Evolutionary conservation across 2,888 invertebrate species (phyloP), one percentile per base, ranked within the genome.

Genomic region (Gymnocheta viridis): DNA sequence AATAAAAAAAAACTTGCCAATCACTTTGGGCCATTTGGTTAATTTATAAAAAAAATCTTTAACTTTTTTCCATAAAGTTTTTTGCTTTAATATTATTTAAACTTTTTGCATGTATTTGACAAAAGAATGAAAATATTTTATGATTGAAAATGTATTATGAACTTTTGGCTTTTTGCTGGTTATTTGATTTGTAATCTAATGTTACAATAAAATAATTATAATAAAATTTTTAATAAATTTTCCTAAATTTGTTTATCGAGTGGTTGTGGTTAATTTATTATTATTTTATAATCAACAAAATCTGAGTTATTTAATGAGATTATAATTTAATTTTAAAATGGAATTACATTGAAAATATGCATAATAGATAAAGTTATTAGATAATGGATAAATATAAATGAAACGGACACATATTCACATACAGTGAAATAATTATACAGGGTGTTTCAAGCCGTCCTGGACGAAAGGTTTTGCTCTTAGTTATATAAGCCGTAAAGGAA

Each of bases 181-280:
- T 32, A 4, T 32, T n/a, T 56, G 4, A 10, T 32, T 44, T 47
- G 17, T 4, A 14, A 17, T 47, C 32, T 47, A 22, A 22, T 9
- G 4, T 32, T 22, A 5, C 24, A 66, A 32, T 32, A 9, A 22
- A 73, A 19, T 35, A 12, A 7, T 70, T 70, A 38, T 9, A 38
- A 41, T 51, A 62, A 38, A 41, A 67, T n/a, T 22, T n/a, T 17
- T 51, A 73, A 29, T 51, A 38, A 10, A 22, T 44, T 41, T 32
- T 32, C 17, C 38, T n/a, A 17, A 14, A 47, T 64, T 32, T 32
- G 3, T 44, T 56, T 56, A 32, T 54, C 32, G 0, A 44, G 32
- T 54, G 19, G 14, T 35, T 73, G 60, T 27, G 60, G 60, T 73
- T 4, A 35, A 56, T 58, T 72, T 7, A 49, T 72, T 3, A 49